Conservation (phyloP, 2,888 invertebrate genomes). For the Lamproptera curius region DNA sequence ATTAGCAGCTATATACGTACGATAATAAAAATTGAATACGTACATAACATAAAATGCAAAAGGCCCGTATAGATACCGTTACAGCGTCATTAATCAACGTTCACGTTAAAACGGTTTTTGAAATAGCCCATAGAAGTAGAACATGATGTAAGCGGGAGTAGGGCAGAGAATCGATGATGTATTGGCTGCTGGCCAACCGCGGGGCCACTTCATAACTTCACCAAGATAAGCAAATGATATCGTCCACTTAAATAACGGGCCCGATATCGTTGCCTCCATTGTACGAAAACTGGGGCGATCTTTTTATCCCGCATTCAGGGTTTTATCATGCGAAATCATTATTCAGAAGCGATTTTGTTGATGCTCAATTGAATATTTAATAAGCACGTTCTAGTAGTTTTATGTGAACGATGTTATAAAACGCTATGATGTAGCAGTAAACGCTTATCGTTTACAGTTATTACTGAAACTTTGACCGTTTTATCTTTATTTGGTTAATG, state of each 20-base stretch:
- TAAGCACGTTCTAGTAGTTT: neutral
- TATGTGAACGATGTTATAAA: neutral
- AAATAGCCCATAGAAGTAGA: no score
- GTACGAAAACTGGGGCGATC: constrained; percentile 1
- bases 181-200: neutral
- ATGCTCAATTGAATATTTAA: neutral
- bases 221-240: constrained; percentile 6
- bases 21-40: no score
- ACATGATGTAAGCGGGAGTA: no score
- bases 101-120: no score
- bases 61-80: no score
- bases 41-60: no score
- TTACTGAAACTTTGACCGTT: no score
- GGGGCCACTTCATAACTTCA: neutral
- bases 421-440: neutral
- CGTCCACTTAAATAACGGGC: constrained; percentile 1
- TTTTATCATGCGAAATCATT: neutral
- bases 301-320: neutral
- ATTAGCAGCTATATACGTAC: no score
- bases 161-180: no score
- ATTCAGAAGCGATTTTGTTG: neutral
- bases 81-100: no score
- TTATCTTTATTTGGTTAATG: no score
- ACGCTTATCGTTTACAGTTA: neutral
- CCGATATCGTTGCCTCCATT: constrained; percentile 2